These are phyloP conservation scores for Crossaster papposus DNA, from an alignment of 53 echinoderm and acorn worm genomes.

Conservation along the genomic window DNA sequence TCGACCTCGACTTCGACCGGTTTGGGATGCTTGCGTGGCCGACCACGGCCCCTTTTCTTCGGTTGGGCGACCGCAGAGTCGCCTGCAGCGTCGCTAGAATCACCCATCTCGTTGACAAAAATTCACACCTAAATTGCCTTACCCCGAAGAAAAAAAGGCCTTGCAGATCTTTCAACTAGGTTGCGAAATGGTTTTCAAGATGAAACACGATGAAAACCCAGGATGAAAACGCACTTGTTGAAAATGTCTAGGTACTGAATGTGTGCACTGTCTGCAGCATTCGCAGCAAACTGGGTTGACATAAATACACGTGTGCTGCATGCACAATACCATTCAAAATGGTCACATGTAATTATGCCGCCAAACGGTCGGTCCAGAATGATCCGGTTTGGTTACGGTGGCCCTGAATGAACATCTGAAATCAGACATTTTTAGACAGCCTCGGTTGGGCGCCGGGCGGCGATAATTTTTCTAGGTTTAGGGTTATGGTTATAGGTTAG, in stretches of 20 bases:
- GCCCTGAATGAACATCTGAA: not conserved
- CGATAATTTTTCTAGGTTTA: too few species aligned
- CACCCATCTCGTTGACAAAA: not conserved
- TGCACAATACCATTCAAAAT: not conserved
- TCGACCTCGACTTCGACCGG: too few species aligned
- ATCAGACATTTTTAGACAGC: not conserved
- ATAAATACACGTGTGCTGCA: not conserved
- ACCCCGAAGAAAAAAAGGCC: not conserved
- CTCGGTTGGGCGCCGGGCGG: too few species aligned
- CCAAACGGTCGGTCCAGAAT: not conserved
- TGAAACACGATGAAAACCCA: not conserved
- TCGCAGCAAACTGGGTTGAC: not conserved
- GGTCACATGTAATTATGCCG: not conserved
- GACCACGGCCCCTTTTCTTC: conserved; percentile 11
- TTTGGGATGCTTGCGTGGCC: conserved; percentile 16
- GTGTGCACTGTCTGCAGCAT: not conserved
- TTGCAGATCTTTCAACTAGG: not conserved
- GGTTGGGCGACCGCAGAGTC: not conserved
- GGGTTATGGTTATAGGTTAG: too few species aligned
- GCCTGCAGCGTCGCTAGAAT: not conserved
- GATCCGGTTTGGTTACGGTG: conserved; percentile 1
- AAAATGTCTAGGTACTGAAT: not conserved
- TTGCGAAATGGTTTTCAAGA: not conserved
- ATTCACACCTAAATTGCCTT: not conserved
- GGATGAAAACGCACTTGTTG: not conserved